Evolutionary conservation across 2,888 invertebrate species (phyloP), one percentile per base, ranked within the genome.

Genomic region (Sicus ferrugineus): DNA sequence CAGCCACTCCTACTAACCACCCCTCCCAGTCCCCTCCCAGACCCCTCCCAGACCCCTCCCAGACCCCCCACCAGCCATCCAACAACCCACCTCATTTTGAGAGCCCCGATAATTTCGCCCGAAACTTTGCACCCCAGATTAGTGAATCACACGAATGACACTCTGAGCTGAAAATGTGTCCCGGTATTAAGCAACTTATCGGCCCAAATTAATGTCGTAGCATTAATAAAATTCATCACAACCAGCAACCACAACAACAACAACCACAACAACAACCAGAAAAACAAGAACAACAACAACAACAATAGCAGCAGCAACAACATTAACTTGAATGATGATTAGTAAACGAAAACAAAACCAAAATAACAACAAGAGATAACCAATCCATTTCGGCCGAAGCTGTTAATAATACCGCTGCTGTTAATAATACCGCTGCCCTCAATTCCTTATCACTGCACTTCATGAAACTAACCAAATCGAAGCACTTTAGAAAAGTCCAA

Each of bases 21-120:
- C 46, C 19, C 46, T 46, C n/a, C 19, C 46, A 46, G n/a, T 9
- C n/a, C 19, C 46, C n/a, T 19, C 46, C 46, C 14, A 14, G 9
- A n/a, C 46, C 46, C n/a, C n/a, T n/a, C 4, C 3, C 46, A 9
- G 3, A 6, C 5, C 14, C n/a, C 46, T 19, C 14, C 46, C n/a
- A 19, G n/a, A 19, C 14, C 46, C n/a, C 46, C 46, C 46, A 46
- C 9, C 46, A 19, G 4, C 38, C 46, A 9, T 9, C 46, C n/a
- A 30, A 56, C 56, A 30, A 30, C 26, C 28, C n/a, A 56, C 56
- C n/a, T 56, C 30, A 19, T 56, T 59, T 59, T 14, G 14, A 26
- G 21, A 42, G 23, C 61, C 26, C 42, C 21, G 42, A 64, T 64
- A 64, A 64, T 64, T 64, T n/a, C 48, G 30, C 30, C 3, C 54